Base-by-base conservation (phyloP, 2,113 vertebrate species). In the Mustelus asterias region DNA sequence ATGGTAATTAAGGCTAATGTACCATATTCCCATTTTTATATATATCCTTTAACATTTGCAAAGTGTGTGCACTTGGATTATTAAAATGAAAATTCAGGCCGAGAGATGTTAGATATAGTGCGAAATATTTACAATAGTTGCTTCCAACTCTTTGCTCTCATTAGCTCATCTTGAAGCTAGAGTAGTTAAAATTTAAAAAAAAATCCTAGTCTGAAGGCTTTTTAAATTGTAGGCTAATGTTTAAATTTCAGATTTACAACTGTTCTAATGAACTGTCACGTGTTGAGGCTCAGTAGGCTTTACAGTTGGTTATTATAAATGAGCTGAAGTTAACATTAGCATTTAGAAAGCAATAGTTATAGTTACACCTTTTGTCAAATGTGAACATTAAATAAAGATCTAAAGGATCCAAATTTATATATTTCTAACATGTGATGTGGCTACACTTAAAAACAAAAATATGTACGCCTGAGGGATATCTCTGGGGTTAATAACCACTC, bases 401-500 rank as follows among this genome's bases (percentile, higher is more conserved):
- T 54, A 54, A 72, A 16, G 69, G 24, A 72, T 72, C n/a, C 60
- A 24, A 33, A 94, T 94, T 94, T 94, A 70, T 90, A 16, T 60
- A 60, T 24, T 70, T 69, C 60, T 70, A 94, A 94, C 37, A 95
- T 95, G 44, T 69, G 24, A 70, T 63, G 37, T 70, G n/a, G 33
- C 90, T 65, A 41, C 24, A 69, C 92, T 41, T 70, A 94, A 70
- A 70, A 72, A 95, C 65, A 69, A 44, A 44, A 69, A 65, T 93
- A 70, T 41, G 6, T 48, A 95, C 70, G 94, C 67, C 89, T 63
- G n/a, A 44, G 41, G 65, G 67, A 54, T 95, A 69, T 29, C 24
- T 76, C 69, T 72, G 67, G 41, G 94, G 94, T 95, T 95, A 95
- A 95, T 72, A 72, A 95, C 94, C 67, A 72, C 94, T 93, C 60